A percentile compares a stretch with the other conserved stretches of the same genome.
Evolutionary conservation across 1,140 invertebrate genomes (phyloP).

Genomic region (Drosophila virilis): DNA sequence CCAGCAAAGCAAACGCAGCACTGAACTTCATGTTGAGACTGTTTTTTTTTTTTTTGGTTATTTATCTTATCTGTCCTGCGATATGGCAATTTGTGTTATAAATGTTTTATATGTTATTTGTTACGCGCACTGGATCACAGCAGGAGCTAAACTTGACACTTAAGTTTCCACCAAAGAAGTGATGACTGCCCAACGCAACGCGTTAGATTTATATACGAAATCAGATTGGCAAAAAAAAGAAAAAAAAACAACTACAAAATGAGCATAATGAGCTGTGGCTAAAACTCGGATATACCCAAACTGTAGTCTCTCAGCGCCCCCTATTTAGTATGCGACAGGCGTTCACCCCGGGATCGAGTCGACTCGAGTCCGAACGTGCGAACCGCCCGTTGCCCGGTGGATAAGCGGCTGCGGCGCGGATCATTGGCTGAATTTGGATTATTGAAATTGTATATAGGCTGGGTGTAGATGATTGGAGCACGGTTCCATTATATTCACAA

Average conservation of each 20-base stretch:
- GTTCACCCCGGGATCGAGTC: constrained; percentile 38
- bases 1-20: constrained; percentile 67
- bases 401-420: constrained; percentile 2
- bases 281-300: constrained; percentile 79
- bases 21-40: constrained; percentile 71
- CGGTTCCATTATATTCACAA: constrained; percentile 17
- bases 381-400: constrained; percentile 47
- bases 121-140: constrained; percentile 71
- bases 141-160: constrained; percentile 84
- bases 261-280: constrained; percentile 70
- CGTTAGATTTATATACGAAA: constrained; percentile 84
- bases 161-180: constrained; percentile 84
- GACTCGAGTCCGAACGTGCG: constrained; percentile 58
- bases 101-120: constrained; percentile 10
- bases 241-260: constrained; percentile 46
- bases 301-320: constrained; percentile 38
- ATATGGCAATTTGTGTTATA: not conserved
- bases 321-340: constrained; percentile 65
- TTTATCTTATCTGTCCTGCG: constrained; percentile 26
- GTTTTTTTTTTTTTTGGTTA: constrained; percentile 9
- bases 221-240: constrained; percentile 64
- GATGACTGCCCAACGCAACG: constrained; percentile 73
- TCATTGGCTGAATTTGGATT: constrained; percentile 39
- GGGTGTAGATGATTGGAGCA: constrained; percentile 1
- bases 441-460: constrained; percentile 27